These are phyloP conservation scores for Terrapene triunguis DNA, from an alignment of 2,113 vertebrate species.

Conservation along the genomic window DNA sequence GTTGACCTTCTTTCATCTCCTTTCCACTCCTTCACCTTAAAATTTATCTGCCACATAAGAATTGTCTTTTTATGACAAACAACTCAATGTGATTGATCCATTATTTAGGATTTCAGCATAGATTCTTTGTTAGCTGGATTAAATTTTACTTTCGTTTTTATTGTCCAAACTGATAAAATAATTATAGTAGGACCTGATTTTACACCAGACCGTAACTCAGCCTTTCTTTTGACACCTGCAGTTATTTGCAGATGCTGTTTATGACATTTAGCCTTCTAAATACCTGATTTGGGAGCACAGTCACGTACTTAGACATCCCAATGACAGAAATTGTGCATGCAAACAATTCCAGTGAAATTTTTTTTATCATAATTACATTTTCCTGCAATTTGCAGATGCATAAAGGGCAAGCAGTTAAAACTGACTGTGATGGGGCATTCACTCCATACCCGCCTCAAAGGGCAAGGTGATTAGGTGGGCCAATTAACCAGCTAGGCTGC, in stretches of 20 bases:
- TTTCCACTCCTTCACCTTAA: background rate
- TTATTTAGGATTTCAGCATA: background rate
- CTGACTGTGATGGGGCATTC: background rate
- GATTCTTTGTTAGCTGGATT: background rate
- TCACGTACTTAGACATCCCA: background rate
- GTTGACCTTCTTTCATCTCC: background rate
- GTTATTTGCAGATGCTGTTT: background rate
- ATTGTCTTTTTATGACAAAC: background rate
- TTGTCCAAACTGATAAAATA: background rate
- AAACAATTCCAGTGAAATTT: background rate
- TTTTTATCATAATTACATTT: background rate
- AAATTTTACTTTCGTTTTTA: background rate
- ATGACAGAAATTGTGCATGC: background rate
- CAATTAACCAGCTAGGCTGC: background rate
- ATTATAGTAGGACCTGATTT: background rate
- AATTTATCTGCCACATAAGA: background rate
- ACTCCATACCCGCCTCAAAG: background rate
- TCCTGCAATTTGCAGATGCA: background rate
- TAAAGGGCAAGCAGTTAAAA: background rate
- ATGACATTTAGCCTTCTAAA: background rate
- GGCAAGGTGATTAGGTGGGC: background rate
- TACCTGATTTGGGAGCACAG: background rate
- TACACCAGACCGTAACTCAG: rapidly evolving
- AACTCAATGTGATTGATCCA: background rate
- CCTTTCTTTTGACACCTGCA: background rate